Conservation (phyloP, 1,140 invertebrate genomes). For the Penaeus japonicus region DNA sequence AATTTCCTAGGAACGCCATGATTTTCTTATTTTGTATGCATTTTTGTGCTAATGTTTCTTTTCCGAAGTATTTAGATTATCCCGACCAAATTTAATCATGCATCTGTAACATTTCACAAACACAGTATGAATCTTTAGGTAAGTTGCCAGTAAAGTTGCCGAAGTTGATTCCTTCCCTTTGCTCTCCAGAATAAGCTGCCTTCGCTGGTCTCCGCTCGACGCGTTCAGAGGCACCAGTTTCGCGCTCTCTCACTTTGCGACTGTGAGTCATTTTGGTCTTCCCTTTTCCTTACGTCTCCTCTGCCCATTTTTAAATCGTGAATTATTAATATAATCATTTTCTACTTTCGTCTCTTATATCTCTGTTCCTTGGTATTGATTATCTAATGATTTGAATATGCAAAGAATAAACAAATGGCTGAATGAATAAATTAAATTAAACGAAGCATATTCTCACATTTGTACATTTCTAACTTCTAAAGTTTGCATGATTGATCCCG, state of each 20-base stretch:
- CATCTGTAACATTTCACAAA: neutral
- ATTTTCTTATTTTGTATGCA: neutral
- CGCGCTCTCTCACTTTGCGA: conserved; percentile 42
- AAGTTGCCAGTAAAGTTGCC: no score
- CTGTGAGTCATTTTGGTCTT: conserved; percentile 6
- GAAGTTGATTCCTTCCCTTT: neutral
- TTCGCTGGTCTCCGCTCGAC: neutral
- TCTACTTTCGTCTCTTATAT: neutral
- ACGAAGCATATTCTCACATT: no score
- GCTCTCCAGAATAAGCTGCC: conserved; percentile 15
- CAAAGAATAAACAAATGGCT: neutral
- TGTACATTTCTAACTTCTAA: no score
- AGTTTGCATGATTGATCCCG: no score
- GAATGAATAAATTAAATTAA: no score
- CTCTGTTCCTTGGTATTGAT: no score
- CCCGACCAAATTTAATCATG: neutral
- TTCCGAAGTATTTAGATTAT: neutral
- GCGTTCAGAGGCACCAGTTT: conserved; percentile 49
- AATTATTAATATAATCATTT: neutral
- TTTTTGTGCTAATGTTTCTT: neutral
- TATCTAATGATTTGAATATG: neutral
- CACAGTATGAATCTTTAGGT: no score
- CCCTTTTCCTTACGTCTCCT: neutral
- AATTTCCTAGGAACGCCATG: no score
- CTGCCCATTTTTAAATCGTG: neutral